Base-by-base conservation (phyloP, 2,113 vertebrate species). In the Numida meleagris region DNA sequence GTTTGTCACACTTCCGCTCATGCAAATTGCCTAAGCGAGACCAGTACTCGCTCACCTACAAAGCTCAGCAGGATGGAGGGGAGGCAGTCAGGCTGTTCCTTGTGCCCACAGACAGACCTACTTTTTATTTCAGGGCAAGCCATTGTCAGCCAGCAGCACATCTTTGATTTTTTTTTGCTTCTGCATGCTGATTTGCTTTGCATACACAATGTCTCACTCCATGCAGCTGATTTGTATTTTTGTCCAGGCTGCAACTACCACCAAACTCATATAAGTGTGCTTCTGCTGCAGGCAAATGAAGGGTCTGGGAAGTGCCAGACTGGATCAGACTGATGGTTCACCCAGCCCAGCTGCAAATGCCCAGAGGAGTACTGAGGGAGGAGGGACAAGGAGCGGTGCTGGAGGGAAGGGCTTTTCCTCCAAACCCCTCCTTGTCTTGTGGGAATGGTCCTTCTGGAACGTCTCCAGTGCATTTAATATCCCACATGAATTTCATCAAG, bases 1-100 rank as follows among this genome's bases (percentile, higher is more conserved):
- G 1, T 65, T 79, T 94, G 93, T 93, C 95, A 94, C 93, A 86
- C 96, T 97, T 98, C 97, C 96, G 84, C 79, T 97, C 93, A 97
- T 97, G 98, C 96, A 98, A 98, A 98, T 98, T 31, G 27, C 63
- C 53, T 25, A 27, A 92, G 74, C 4, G 3, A 89, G 88, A 85
- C 68, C n/a, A 36, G 82, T 12, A 51, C 40, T 72, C 7, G 4
- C 63, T 85, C 79, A 82, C 89, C 57, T 50, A 85, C 86, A 91
- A 67, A 61, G 51, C 78, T 79, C 77, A 80, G 81, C 55, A 27
- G 71, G 87, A 78, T 68, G 79, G 61, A 87, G 66, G 33, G 23
- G 58, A 63, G 74, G 74, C 24, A 51, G 34, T 43, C 14, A 90
- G 59, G 18, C 17, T 48, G 25, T 46, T 82, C 61, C 79, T 86